Evolutionary conservation across 2,888 invertebrate species (phyloP).

Genomic region (Synanthedon andrenaeformis): DNA sequence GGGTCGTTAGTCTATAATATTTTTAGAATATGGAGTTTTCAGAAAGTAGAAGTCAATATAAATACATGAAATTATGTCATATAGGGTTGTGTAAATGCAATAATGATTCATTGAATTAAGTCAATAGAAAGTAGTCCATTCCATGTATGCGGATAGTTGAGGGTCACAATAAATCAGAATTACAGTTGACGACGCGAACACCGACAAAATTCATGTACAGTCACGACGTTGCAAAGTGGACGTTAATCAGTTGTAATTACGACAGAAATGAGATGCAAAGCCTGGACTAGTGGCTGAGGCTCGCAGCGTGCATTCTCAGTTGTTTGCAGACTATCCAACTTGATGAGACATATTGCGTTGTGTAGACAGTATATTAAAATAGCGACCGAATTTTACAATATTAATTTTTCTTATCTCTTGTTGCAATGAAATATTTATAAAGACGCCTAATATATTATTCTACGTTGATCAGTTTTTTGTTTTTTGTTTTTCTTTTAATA

Average conservation of each 20-base stretch:
- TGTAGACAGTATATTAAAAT: background rate
- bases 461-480: too few species aligned
- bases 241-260: background rate
- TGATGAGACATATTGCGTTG: constrained; percentile 7
- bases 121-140: too few species aligned
- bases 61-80: too few species aligned
- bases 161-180: background rate
- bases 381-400: background rate
- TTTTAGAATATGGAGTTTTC: too few species aligned
- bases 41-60: too few species aligned
- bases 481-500: too few species aligned
- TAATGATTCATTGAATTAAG: too few species aligned
- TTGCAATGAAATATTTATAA: too few species aligned
- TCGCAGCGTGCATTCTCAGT: constrained; percentile 2
- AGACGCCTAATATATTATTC: too few species aligned
- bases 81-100: too few species aligned
- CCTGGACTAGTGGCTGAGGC: background rate
- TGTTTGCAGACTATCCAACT: constrained; percentile 8
- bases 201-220: background rate
- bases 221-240: background rate
- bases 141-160: background rate
- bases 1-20: too few species aligned
- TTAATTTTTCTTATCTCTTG: too few species aligned
- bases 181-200: background rate
- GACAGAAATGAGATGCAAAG: background rate